Conservation (phyloP, 2,797 vertebrate genomes). For the Parotocinclus haroldoi region DNA sequence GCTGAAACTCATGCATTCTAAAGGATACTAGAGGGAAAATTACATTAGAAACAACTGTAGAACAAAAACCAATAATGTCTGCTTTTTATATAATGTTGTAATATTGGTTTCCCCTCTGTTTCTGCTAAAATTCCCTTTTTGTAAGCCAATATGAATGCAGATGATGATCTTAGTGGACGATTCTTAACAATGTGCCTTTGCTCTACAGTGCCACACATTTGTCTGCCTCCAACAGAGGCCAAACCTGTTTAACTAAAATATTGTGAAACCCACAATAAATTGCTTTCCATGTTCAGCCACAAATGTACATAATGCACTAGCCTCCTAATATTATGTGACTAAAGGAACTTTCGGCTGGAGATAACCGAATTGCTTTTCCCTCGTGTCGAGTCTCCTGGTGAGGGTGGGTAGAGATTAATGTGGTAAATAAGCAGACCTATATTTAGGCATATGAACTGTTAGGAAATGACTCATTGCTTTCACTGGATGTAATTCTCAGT, state of each 20-base stretch:
- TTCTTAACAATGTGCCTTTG: constrained; percentile 21
- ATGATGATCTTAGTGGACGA: constrained; percentile 52
- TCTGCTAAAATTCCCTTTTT: constrained; percentile 43
- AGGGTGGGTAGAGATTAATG: constrained; percentile 65
- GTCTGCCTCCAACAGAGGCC: constrained; percentile 52
- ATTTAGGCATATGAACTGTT: constrained; percentile 65
- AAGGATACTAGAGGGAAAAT: constrained; percentile 34
- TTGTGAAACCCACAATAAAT: constrained; percentile 60
- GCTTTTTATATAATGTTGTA: constrained; percentile 36
- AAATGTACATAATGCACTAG: constrained; percentile 62
- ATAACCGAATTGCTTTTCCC: constrained; percentile 67
- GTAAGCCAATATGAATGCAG: constrained; percentile 52
- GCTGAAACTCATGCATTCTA: constrained; percentile 40
- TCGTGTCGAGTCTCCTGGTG: constrained; percentile 60
- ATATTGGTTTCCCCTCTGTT: constrained; percentile 45
- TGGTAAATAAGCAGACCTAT: constrained; percentile 69
- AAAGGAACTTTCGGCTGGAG: constrained; percentile 69
- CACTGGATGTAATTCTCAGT: constrained; percentile 44
- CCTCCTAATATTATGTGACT: constrained; percentile 68
- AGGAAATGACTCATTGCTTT: constrained; percentile 54
- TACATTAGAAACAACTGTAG: constrained; percentile 32
- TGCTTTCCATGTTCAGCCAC: constrained; percentile 57
- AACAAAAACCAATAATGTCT: constrained; percentile 41
- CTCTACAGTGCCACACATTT: constrained; percentile 43
- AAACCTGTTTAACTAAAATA: constrained; percentile 49